Percentiles rank a stretch among this genome's conserved stretches.
Evolutionary conservation across 1,140 invertebrate genomes (phyloP).

Genomic region (Paracyclopina nana): DNA sequence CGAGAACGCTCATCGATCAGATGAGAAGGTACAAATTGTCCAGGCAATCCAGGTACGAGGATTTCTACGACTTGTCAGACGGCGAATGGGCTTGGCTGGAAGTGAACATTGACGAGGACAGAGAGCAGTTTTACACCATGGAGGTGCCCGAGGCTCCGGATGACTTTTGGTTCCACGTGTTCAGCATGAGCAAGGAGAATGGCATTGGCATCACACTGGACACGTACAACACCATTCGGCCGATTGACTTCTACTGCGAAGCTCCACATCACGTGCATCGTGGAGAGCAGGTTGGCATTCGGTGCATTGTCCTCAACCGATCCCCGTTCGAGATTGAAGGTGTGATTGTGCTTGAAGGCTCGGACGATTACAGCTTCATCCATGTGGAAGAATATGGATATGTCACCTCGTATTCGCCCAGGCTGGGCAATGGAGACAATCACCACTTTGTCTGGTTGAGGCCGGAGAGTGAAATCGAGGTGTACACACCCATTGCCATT

Average conservation of each 20-base stretch:
- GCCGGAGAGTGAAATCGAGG: slow-evolving; percentile 19
- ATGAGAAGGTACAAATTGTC: not conserved
- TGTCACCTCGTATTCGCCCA: slow-evolving; percentile 31
- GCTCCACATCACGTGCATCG: slow-evolving; percentile 20
- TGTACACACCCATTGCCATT: slow-evolving; percentile 25
- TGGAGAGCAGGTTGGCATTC: slow-evolving; percentile 21
- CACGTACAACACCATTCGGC: slow-evolving; percentile 17
- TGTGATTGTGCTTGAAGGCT: slow-evolving; percentile 28
- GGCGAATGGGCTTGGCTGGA: slow-evolving; percentile 30
- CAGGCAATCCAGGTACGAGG: slow-evolving; percentile 20
- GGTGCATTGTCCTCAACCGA: slow-evolving; percentile 21
- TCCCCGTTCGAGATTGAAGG: slow-evolving; percentile 21
- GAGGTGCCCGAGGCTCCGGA: slow-evolving; percentile 25
- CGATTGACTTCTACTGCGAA: slow-evolving; percentile 21
- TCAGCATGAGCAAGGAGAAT: slow-evolving; percentile 26
- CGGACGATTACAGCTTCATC: slow-evolving; percentile 34
- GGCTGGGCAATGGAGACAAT: slow-evolving; percentile 26
- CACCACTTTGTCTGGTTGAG: slow-evolving; percentile 33
- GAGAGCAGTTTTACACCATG: slow-evolving; percentile 25
- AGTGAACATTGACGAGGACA: slow-evolving; percentile 27
- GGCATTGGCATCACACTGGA: slow-evolving; percentile 22
- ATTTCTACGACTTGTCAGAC: slow-evolving; percentile 28
- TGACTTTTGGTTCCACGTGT: slow-evolving; percentile 28
- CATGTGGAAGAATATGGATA: slow-evolving; percentile 33
- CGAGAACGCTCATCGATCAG: not conserved